These are phyloP conservation scores for Sylvietta virens DNA, from an alignment of 2,113 vertebrate species.

Conservation along the genomic window DNA sequence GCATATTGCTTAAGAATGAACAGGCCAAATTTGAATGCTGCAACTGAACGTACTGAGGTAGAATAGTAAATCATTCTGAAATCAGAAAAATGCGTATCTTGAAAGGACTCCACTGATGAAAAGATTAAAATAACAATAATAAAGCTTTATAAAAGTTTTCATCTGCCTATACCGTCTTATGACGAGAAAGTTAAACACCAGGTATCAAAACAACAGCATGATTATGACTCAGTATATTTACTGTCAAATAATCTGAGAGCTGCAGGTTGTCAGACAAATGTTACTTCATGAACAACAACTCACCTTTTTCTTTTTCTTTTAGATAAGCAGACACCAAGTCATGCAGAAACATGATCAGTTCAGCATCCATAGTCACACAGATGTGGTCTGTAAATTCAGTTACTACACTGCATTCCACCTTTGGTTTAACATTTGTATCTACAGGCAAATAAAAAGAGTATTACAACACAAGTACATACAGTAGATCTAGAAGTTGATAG, in stretches of 20 bases:
- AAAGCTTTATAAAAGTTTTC: not conserved
- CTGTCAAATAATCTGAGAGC: not conserved
- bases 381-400: slow-evolving; percentile 99
- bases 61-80: not conserved
- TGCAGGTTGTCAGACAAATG: not conserved
- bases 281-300: not conserved
- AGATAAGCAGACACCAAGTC: slow-evolving; percentile 97
- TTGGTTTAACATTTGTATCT: slow-evolving; percentile 91
- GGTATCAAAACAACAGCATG: not conserved
- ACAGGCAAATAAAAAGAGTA: not conserved
- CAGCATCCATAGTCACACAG: slow-evolving; percentile 99
- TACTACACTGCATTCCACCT: slow-evolving; percentile 97
- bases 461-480: not conserved
- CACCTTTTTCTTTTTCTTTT: slow-evolving; percentile 99
- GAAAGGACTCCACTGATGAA: not conserved
- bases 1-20: not conserved
- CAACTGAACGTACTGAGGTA: not conserved
- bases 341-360: slow-evolving; percentile 98
- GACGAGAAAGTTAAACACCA: not conserved
- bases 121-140: not conserved
- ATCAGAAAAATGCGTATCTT: not conserved
- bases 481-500: not conserved
- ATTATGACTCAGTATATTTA: not conserved
- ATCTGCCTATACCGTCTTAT: not conserved
- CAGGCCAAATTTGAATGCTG: not conserved